These are phyloP conservation scores for Creontiades dilutus DNA, from an alignment of 2,888 invertebrate species.

Conservation along the genomic window DNA sequence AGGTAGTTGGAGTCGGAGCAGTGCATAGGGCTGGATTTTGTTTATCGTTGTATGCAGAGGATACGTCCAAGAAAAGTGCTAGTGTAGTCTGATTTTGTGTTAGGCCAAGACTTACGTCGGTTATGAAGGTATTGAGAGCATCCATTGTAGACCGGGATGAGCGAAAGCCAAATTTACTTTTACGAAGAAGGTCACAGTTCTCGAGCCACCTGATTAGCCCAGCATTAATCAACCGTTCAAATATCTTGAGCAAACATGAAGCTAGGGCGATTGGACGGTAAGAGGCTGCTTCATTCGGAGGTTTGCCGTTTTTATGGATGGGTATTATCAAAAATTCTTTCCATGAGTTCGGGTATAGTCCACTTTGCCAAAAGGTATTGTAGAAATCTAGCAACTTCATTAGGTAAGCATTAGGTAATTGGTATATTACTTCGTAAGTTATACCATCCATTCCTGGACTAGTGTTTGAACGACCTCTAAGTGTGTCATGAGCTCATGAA, in stretches of 20 bases:
- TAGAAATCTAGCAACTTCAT: too few species aligned
- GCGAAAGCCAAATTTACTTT: background rate
- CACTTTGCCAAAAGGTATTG: too few species aligned
- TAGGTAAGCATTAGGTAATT: too few species aligned
- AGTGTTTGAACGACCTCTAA: too few species aligned
- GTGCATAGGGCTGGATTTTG: background rate
- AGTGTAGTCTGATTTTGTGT: background rate
- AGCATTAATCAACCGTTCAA: background rate
- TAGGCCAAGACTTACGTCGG: background rate
- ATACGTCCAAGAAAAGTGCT: background rate
- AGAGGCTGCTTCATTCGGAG: background rate
- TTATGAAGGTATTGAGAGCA: background rate
- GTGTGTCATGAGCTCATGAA: too few species aligned
- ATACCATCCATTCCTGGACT: too few species aligned
- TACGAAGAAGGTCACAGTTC: background rate
- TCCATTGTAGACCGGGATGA: background rate
- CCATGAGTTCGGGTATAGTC: background rate
- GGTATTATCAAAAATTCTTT: background rate
- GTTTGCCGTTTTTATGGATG: background rate
- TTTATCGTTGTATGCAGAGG: background rate
- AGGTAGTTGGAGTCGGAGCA: background rate
- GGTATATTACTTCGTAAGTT: too few species aligned
- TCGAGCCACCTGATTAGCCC: background rate
- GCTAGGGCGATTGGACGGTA: background rate
- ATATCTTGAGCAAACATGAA: background rate